These are phyloP conservation scores for Entomobrya multifasciata DNA, from an alignment of 2,888 invertebrate species.

Conservation along the genomic window DNA sequence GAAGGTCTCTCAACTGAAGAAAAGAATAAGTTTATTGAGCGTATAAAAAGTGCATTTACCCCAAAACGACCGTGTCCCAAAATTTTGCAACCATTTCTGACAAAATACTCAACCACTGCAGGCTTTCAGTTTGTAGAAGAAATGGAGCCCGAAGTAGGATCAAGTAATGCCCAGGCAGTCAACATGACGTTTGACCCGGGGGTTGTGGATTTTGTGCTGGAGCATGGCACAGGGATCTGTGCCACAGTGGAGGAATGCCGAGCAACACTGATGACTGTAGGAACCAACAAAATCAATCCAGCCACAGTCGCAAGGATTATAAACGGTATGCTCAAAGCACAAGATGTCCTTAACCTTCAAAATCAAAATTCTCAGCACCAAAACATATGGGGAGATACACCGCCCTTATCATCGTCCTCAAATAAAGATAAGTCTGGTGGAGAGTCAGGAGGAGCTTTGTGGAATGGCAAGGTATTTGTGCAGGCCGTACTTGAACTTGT, in stretches of 20 bases:
- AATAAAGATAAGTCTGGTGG: slow-evolving; percentile 74
- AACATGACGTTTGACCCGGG: slow-evolving; percentile 77
- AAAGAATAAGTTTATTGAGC: slow-evolving; percentile 63
- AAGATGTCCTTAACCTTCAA: slow-evolving; percentile 86
- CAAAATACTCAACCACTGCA: slow-evolving; percentile 66
- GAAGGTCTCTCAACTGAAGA: slow-evolving; percentile 68
- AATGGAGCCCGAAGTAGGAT: slow-evolving; percentile 64
- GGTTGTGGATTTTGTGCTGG: slow-evolving; percentile 92
- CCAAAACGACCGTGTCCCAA: slow-evolving; percentile 63
- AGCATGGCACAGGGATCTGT: slow-evolving; percentile 95
- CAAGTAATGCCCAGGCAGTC: slow-evolving; percentile 61
- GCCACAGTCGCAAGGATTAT: slow-evolving; percentile 92
- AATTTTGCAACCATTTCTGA: slow-evolving; percentile 68
- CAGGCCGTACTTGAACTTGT: slow-evolving; percentile 93
- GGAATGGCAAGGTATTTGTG: slow-evolving; percentile 97
- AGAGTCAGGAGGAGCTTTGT: slow-evolving; percentile 83
- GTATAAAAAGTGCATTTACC: slow-evolving; percentile 54
- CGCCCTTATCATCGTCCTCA: slow-evolving; percentile 56
- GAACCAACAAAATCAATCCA: slow-evolving; percentile 89
- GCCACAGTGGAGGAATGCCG: slow-evolving; percentile 93
- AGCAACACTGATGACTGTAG: slow-evolving; percentile 90
- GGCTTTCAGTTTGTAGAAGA: slow-evolving; percentile 56
- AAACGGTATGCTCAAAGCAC: slow-evolving; percentile 92
- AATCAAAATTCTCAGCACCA: slow-evolving; percentile 81
- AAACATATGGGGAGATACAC: slow-evolving; percentile 79